These are phyloP conservation scores for Leptinotarsa tumamoca DNA, from an alignment of 2,888 invertebrate species.

Conservation along the genomic window DNA sequence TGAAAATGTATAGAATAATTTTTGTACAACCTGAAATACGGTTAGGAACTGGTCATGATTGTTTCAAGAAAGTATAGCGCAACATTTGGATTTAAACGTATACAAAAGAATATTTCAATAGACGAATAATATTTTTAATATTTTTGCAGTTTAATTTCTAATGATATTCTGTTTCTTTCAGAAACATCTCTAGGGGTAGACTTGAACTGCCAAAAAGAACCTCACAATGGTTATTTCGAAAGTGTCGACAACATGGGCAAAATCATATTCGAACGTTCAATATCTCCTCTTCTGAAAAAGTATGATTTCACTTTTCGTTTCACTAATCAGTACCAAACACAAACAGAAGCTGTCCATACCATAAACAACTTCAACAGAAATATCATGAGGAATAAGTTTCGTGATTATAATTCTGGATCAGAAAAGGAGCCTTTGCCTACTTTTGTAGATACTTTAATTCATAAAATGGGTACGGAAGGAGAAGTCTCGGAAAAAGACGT, in stretches of 20 bases:
- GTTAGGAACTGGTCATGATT: too few relatives aligned
- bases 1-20: too few relatives aligned
- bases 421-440: background rate
- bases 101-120: too few relatives aligned
- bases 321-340: constrained; percentile 71
- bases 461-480: constrained; percentile 1
- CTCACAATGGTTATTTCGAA: constrained; percentile 77
- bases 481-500: constrained; percentile 17
- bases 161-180: too few relatives aligned
- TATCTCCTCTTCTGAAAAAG: constrained; percentile 67
- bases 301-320: constrained; percentile 67
- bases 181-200: constrained; percentile 71
- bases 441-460: constrained; percentile 30
- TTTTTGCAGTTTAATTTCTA: too few relatives aligned
- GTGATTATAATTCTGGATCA: background rate
- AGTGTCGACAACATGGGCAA: constrained; percentile 71
- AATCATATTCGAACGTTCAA: constrained; percentile 51
- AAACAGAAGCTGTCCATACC: constrained; percentile 59
- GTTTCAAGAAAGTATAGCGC: too few relatives aligned
- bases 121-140: too few relatives aligned
- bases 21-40: too few relatives aligned
- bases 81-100: too few relatives aligned
- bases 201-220: constrained; percentile 77
- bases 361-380: constrained; percentile 23
- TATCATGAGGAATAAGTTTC: constrained; percentile 25